These are phyloP conservation scores for Crypturellus tataupa DNA, from an alignment of 2,797 vertebrate genomes.

Conservation along the genomic window DNA sequence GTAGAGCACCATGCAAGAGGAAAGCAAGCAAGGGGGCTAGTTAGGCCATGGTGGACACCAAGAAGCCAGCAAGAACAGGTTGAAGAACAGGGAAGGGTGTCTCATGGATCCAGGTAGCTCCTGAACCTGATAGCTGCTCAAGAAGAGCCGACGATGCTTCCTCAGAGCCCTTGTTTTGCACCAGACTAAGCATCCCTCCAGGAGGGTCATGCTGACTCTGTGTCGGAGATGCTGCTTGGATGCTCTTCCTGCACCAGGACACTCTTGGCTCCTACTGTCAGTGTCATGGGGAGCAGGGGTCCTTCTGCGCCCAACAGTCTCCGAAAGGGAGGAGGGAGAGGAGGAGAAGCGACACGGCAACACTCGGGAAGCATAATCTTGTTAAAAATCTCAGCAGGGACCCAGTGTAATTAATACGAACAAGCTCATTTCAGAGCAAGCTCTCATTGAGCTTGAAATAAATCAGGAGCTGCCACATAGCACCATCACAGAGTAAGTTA, in stretches of 20 bases:
- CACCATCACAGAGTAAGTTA: not conserved
- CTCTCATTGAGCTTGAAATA: not conserved
- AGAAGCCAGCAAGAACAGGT: not conserved
- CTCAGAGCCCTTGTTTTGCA: too few species aligned
- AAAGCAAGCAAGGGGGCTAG: not conserved
- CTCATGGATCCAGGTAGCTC: not conserved
- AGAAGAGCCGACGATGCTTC: not conserved
- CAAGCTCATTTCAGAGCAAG: not conserved
- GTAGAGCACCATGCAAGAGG: not conserved
- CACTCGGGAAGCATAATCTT: not conserved
- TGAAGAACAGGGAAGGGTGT: not conserved
- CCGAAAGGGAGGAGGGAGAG: not conserved
- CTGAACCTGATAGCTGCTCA: not conserved
- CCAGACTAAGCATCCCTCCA: too few species aligned
- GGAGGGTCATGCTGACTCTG: too few species aligned
- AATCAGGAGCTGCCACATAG: not conserved
- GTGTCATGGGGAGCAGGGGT: not conserved
- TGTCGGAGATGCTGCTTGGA: too few species aligned
- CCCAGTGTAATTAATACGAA: slow-evolving; percentile 16
- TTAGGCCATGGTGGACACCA: too few species aligned
- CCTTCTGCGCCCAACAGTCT: accelerated
- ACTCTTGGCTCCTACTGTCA: accelerated
- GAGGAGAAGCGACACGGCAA: not conserved
- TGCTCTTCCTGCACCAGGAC: not conserved
- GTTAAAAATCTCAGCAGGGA: slow-evolving; percentile 56